Base-by-base conservation (phyloP, 2,113 vertebrate species). In the Tiliqua scincoides region DNA sequence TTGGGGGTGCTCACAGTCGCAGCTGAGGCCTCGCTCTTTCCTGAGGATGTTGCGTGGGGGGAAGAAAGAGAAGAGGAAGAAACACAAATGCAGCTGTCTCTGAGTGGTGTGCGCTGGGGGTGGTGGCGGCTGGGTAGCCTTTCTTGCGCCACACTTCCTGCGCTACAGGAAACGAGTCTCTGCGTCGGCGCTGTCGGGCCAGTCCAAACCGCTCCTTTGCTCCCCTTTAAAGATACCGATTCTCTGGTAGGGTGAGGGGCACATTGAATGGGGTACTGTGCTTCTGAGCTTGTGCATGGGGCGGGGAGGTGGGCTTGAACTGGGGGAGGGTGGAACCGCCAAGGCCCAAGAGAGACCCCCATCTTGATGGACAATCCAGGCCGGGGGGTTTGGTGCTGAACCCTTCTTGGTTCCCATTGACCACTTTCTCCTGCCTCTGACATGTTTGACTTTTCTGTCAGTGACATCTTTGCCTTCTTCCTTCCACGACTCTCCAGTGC, bases 171-270 rank as follows among this genome's bases (percentile, higher is more conserved):
- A 92, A 98, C 98, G 79, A 96, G 97, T 67, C 97, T 98, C 93
- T 97, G 98, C 10, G 97, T 97, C 87, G 97, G 98, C 57, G 97
- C 98, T 94, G 97, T 98, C 0, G 96, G 98, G 93, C 98, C 97
- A 20, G 97, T 98, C 88, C 97, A 98, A 94, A 98, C 98, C 95
- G 96, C 97, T 94, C 97, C 98, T 6, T n/a, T 3, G 23, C n/a
- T 9, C 48, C 30, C 27, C 43, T 82, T 97, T 97, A 48, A 63
- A 0, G 97, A 97, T 54, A 96, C 97, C 2, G 92, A 95, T 84
- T 96, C 97, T n/a, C 98, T 97, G 0, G 97, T 2, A 94, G 98
- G 82, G 97, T 97, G 70, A 97, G 97, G 97, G 97, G 84, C 92
- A 93, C 83, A 96, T 97, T 2, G 93, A 88, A 40, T 1, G 92